A percentile compares a stretch with the other conserved stretches of the same genome.
Evolutionary conservation across 2,888 invertebrate species (phyloP).

Genomic region (Heteropelma amictum): DNA sequence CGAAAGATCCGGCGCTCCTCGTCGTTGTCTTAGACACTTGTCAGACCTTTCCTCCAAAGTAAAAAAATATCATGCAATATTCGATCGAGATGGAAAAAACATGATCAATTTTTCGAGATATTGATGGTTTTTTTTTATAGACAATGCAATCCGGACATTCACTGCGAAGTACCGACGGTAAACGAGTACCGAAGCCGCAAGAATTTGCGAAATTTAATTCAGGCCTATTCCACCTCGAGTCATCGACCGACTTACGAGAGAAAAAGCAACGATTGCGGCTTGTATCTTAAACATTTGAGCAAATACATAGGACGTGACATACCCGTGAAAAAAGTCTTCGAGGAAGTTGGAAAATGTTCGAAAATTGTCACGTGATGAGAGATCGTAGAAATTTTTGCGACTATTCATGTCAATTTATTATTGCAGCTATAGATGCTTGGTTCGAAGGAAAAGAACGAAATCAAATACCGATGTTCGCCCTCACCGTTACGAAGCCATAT

Average conservation of each 20-base stretch:
- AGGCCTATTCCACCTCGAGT: conserved; percentile 74
- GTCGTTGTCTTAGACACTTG: conserved; percentile 75
- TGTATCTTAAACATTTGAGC: conserved; percentile 70
- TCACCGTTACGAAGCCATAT: conserved; percentile 68
- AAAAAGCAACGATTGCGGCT: conserved; percentile 66
- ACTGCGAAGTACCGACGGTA: conserved; percentile 68
- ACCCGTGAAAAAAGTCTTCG: conserved; percentile 70
- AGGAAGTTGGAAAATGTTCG: conserved; percentile 70
- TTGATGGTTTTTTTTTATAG: conserved; percentile 47
- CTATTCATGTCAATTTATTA: neutral
- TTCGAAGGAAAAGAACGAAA: conserved; percentile 68
- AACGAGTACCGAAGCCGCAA: conserved; percentile 67
- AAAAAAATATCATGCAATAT: conserved; percentile 31
- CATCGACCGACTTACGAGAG: conserved; percentile 71
- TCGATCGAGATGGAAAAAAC: neutral
- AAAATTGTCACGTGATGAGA: neutral
- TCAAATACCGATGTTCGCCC: conserved; percentile 73
- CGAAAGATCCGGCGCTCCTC: conserved; percentile 70
- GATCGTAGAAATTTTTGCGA: neutral
- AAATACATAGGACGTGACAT: conserved; percentile 69
- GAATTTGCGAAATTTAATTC: conserved; percentile 71
- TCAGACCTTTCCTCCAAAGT: conserved; percentile 72
- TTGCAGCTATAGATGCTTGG: conserved; percentile 69
- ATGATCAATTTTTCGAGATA: neutral
- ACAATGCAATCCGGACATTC: conserved; percentile 70